phyloP scores from a whole-genome alignment of 2,888 invertebrate species.

The Ashinkailepas kermadecensis region DNA sequence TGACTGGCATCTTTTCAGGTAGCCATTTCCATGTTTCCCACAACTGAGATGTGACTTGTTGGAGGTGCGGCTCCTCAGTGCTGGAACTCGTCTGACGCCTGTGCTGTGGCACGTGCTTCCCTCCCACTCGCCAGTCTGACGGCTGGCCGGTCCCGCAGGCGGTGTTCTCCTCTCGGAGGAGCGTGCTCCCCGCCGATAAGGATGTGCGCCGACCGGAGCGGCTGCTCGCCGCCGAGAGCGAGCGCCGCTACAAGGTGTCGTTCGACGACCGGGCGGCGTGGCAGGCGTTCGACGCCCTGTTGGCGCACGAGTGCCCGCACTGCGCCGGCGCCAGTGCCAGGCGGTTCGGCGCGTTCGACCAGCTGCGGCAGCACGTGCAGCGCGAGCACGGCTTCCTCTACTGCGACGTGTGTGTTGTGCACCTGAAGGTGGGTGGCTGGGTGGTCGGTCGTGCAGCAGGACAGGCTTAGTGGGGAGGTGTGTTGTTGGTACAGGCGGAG shows the following conservation, averaged over 20 bases:
- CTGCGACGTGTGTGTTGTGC: conserved; percentile 87
- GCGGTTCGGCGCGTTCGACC: conserved; percentile 66
- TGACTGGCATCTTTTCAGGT: too few species aligned
- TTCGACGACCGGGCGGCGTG: conserved; percentile 67
- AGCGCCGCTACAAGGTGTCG: conserved; percentile 69
- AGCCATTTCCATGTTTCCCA: too few species aligned
- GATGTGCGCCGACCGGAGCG: conserved; percentile 51
- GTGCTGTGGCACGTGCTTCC: too few species aligned
- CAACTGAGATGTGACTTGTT: too few species aligned
- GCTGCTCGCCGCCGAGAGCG: conserved; percentile 42
- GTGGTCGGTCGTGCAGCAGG: too few species aligned
- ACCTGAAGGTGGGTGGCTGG: conserved; percentile 59
- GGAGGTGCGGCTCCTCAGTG: too few species aligned
- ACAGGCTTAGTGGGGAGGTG: too few species aligned
- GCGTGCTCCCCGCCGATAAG: conserved; percentile 47
- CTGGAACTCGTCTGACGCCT: too few species aligned
- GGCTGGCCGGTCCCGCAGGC: conserved; percentile 53
- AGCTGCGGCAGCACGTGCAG: conserved; percentile 78
- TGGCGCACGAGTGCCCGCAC: conserved; percentile 67
- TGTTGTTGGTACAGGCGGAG: too few species aligned
- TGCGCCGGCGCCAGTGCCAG: conserved; percentile 46
- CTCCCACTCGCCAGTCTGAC: too few species aligned
- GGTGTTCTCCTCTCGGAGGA: conserved; percentile 64
- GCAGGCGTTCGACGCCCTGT: conserved; percentile 61
- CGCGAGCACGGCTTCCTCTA: conserved; percentile 76